phyloP scores from a whole-genome alignment of 2,888 invertebrate genomes.

The Falcaria lacertinaria region DNA sequence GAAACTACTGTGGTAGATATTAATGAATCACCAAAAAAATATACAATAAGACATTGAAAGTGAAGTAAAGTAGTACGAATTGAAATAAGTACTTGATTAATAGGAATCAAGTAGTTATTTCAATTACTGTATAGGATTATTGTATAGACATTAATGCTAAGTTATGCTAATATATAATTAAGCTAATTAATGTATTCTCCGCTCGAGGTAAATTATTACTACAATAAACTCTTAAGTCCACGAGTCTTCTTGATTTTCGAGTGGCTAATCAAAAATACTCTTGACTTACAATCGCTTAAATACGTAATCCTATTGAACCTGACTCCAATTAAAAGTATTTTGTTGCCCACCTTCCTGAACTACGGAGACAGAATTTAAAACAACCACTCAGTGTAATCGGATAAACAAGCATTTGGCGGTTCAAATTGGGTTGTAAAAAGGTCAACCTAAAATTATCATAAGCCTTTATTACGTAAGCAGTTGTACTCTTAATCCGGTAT shows the following conservation, averaged over 20 bases:
- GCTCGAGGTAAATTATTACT: too few species aligned
- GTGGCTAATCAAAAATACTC: neutral
- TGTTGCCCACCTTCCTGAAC: slow-evolving; percentile 19
- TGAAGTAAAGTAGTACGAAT: too few species aligned
- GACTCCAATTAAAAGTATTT: slow-evolving; percentile 31
- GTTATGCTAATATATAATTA: too few species aligned
- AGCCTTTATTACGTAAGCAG: slow-evolving; percentile 16
- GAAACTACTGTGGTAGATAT: too few species aligned
- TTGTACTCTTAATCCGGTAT: neutral
- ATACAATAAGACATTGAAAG: too few species aligned
- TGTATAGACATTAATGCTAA: too few species aligned
- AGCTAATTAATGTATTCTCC: too few species aligned
- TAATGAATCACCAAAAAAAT: too few species aligned
- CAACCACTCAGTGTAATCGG: slow-evolving; percentile 22
- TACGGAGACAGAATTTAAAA: slow-evolving; percentile 29
- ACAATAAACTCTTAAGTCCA: too few species aligned
- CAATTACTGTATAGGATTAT: too few species aligned
- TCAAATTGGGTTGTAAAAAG: slow-evolving; percentile 36
- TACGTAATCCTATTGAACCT: slow-evolving; percentile 20
- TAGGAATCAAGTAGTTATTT: too few species aligned
- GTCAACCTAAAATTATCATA: slow-evolving; percentile 36
- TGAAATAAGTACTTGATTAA: too few species aligned
- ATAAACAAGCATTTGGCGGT: slow-evolving; percentile 30
- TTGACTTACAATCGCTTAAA: neutral
- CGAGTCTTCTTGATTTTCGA: neutral